These are phyloP conservation scores for Calycopis cecrops DNA, from an alignment of 1,140 invertebrate genomes.

Conservation along the genomic window DNA sequence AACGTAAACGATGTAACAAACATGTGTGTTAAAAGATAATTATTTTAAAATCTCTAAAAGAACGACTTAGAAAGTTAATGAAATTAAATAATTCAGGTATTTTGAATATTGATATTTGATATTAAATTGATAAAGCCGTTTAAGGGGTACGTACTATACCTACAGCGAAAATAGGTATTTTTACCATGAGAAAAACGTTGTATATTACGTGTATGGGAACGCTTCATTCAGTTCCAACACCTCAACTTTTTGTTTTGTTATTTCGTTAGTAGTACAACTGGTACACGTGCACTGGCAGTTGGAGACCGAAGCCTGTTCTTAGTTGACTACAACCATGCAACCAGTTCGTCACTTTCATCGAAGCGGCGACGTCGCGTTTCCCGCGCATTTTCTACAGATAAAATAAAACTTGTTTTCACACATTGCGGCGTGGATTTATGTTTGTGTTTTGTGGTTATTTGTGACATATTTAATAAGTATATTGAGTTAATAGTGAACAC, in stretches of 20 bases:
- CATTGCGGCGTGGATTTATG: neutral
- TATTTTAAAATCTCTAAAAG: too few relatives aligned
- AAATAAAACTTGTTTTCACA: constrained; percentile 26
- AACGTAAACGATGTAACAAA: too few relatives aligned
- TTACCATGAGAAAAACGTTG: too few relatives aligned
- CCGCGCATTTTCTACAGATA: constrained; percentile 43
- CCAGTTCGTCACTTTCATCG: constrained; percentile 42
- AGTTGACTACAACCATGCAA: too few relatives aligned
- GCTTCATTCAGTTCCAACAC: constrained; percentile 12
- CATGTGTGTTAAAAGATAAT: too few relatives aligned
- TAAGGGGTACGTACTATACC: too few relatives aligned
- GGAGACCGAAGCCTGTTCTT: constrained; percentile 18
- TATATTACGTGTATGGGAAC: too few relatives aligned
- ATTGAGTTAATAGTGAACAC: neutral
- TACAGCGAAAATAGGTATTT: too few relatives aligned
- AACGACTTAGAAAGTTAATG: too few relatives aligned
- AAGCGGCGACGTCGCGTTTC: constrained; percentile 39
- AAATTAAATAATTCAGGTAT: too few relatives aligned
- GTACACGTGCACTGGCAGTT: constrained; percentile 13
- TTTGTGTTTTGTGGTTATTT: neutral
- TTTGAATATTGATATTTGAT: too few relatives aligned
- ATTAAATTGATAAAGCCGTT: too few relatives aligned
- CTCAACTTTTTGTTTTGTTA: constrained; percentile 15
- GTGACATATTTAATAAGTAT: neutral
- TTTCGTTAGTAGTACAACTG: constrained; percentile 15